Evolutionary conservation across 2,797 vertebrate genomes (phyloP).

Genomic region (Eospalax fontanierii): DNA sequence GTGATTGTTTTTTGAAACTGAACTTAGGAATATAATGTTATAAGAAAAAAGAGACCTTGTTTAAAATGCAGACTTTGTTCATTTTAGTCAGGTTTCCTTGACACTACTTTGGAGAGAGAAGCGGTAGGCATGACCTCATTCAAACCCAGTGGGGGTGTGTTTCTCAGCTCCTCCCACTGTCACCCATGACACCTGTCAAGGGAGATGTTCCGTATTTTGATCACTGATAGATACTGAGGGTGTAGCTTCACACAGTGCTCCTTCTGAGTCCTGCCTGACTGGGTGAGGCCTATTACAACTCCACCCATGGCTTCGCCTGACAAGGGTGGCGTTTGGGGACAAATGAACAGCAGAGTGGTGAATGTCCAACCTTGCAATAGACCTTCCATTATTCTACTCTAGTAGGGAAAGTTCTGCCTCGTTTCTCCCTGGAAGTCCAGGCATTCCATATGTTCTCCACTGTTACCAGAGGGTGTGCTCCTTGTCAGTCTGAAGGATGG

Average conservation of each 20-base stretch:
- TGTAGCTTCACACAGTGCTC: background rate
- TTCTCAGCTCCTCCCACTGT: background rate
- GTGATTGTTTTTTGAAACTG: background rate
- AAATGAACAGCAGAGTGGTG: background rate
- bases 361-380: background rate
- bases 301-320: background rate
- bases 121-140: background rate
- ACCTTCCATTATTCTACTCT: background rate
- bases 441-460: accelerated
- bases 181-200: background rate
- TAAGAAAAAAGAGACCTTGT: background rate
- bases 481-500: background rate
- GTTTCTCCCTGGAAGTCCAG: background rate
- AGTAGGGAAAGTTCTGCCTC: background rate
- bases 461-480: background rate
- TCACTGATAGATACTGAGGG: background rate
- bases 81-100: background rate
- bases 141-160: background rate
- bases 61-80: background rate
- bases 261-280: background rate
- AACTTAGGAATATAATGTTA: background rate
- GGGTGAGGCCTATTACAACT: background rate
- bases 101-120: background rate
- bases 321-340: no score
- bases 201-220: background rate